phyloP scores from a whole-genome alignment of 1,140 invertebrate genomes.

The Sipha flava region DNA sequence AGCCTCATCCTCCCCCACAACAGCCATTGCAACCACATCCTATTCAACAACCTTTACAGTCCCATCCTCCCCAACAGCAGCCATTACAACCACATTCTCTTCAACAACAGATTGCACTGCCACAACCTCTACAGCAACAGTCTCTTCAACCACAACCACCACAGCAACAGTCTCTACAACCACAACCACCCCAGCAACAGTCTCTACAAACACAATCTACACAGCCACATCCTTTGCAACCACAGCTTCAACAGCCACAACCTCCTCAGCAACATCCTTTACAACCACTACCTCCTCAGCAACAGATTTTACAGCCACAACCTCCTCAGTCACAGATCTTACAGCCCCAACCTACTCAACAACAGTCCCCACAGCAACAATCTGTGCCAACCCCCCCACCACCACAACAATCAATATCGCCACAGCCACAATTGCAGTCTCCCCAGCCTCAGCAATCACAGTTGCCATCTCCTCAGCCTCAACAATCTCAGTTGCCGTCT shows the following conservation, averaged over 20 bases:
- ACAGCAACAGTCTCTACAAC: not conserved
- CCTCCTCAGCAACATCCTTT: not conserved
- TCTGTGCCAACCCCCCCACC: not conserved
- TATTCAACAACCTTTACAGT: not conserved
- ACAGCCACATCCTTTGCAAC: not conserved
- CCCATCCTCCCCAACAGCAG: not conserved
- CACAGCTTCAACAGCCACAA: not conserved
- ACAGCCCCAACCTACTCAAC: not conserved
- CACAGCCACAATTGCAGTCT: not conserved
- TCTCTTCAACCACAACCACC: not conserved
- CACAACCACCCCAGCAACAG: not conserved
- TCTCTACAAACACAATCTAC: not conserved
- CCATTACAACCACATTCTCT: not conserved
- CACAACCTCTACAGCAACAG: not conserved
- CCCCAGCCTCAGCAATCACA: not conserved
- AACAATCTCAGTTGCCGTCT: conserved; percentile 37
- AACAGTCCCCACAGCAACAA: conserved; percentile 31
- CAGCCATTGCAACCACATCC: not conserved
- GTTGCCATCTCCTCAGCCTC: conserved; percentile 33
- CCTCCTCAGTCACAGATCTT: not conserved
- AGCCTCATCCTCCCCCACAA: not conserved
- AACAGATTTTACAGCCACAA: not conserved
- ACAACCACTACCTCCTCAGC: not conserved
- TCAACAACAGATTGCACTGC: not conserved
- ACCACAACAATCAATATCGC: not conserved